These are phyloP conservation scores for Psephotus haematonotus DNA, from an alignment of 2,113 vertebrate genomes.

Conservation along the genomic window DNA sequence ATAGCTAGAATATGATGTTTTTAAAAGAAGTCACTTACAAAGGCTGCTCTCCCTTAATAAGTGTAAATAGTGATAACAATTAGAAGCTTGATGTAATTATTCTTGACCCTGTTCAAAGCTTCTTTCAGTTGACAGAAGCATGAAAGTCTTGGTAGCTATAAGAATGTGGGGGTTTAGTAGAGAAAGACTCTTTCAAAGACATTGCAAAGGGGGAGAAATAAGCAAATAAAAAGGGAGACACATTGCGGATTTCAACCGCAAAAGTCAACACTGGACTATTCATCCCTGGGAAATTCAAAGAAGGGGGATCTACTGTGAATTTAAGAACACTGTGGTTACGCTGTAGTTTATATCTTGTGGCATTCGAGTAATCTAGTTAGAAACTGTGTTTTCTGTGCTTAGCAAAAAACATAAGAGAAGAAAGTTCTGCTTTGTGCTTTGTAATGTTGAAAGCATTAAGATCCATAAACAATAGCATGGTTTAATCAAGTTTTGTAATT, in stretches of 20 bases:
- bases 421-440: background rate
- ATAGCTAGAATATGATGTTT: background rate
- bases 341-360: slow-evolving; percentile 3
- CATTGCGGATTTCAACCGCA: background rate
- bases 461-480: slow-evolving; percentile 4
- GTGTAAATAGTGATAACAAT: background rate
- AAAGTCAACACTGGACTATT: background rate
- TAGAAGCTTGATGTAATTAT: background rate
- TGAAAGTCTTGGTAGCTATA: background rate
- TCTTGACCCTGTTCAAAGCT: background rate
- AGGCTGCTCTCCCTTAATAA: background rate
- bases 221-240: background rate
- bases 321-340: background rate
- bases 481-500: slow-evolving; percentile 57
- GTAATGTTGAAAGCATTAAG: slow-evolving; percentile 41
- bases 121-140: background rate
- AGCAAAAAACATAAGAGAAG: background rate
- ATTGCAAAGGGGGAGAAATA: background rate
- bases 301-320: background rate
- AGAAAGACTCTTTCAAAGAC: background rate
- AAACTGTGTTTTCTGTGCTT: background rate
- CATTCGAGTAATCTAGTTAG: slow-evolving; percentile 3
- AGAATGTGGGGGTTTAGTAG: background rate
- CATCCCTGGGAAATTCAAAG: background rate
- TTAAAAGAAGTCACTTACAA: background rate